These are phyloP conservation scores for Halcyon smyrnensis DNA, from an alignment of 2,797 vertebrate genomes.

Conservation along the genomic window DNA sequence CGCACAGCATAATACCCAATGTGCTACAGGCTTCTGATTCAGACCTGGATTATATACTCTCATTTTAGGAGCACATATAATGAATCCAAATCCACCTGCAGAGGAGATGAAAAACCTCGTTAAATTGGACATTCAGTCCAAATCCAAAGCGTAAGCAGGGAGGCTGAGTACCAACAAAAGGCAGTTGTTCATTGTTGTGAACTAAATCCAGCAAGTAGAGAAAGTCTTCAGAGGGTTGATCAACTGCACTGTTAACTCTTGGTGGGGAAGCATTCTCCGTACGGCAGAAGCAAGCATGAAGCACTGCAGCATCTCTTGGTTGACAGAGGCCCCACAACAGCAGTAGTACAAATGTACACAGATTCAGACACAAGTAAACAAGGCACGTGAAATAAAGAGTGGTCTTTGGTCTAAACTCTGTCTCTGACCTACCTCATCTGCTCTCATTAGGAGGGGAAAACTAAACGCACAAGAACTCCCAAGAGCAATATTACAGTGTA, in stretches of 20 bases:
- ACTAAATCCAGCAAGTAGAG: neutral
- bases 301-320: neutral
- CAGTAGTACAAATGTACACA: fast-evolving
- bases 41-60: neutral
- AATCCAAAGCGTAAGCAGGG: neutral
- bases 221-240: neutral
- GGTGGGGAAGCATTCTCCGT: neutral
- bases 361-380: neutral
- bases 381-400: neutral
- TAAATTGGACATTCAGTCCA: neutral
- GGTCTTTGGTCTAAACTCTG: fast-evolving
- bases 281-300: neutral
- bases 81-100: neutral
- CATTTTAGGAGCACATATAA: neutral
- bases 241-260: neutral
- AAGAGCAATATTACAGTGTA: neutral
- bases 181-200: neutral
- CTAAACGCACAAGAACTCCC: neutral
- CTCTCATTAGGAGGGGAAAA: neutral
- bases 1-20: neutral
- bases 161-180: neutral
- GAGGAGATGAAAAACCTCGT: neutral
- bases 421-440: neutral
- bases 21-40: neutral
- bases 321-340: neutral